Conservation (phyloP, 2,113 vertebrate genomes). For the Oreochromis tanganicae region DNA sequence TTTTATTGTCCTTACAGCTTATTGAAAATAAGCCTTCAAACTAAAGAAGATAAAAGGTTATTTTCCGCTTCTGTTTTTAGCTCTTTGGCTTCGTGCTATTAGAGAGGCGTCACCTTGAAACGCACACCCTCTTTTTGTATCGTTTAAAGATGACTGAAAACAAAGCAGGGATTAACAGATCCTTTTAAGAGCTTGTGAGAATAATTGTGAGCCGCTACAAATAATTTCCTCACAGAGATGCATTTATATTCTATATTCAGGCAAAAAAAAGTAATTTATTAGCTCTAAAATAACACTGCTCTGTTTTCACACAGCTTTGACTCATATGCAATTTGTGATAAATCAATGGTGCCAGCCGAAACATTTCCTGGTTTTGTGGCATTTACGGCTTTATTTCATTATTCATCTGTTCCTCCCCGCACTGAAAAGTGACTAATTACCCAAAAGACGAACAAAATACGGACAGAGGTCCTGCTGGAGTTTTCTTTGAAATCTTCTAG, state of each 20-base stretch:
- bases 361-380: not conserved
- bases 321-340: not conserved
- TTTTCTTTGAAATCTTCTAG: constrained; percentile 4
- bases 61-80: not conserved
- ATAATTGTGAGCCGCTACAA: not conserved
- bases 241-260: not conserved
- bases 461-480: not conserved
- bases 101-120: not conserved
- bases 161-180: constrained; percentile 1
- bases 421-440: constrained; percentile 27
- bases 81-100: not conserved
- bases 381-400: constrained; percentile 31
- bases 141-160: not conserved
- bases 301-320: not conserved
- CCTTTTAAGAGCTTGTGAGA: not conserved
- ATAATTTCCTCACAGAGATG: not conserved
- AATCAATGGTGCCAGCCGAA: constrained; percentile 6
- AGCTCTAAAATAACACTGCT: not conserved
- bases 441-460: constrained; percentile 9
- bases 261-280: not conserved
- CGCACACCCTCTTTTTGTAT: not conserved
- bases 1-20: not conserved
- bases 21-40: not conserved
- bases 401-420: constrained; percentile 11
- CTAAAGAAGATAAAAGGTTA: not conserved